Percentiles rank a stretch among this genome's conserved stretches.
Conservation (phyloP, 1,140 invertebrate genomes). For the Metopolophium dirhodum region DNA sequence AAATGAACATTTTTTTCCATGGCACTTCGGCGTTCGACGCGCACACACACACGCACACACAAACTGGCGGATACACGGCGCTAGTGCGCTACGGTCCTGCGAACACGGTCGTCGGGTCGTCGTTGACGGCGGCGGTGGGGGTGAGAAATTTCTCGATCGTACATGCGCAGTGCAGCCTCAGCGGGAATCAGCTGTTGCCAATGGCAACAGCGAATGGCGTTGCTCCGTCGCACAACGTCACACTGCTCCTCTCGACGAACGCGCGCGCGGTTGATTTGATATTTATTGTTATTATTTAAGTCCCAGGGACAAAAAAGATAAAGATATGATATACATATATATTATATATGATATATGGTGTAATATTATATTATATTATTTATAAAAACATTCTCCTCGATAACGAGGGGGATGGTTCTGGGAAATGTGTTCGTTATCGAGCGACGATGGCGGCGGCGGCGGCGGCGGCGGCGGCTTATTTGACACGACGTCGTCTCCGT, state of each 20-base stretch:
- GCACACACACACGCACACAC: not conserved
- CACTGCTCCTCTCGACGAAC: not conserved
- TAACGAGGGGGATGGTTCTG: not conserved
- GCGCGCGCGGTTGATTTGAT: not conserved
- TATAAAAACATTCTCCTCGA: not conserved
- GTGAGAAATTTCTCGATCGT: not conserved
- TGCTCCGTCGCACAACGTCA: not conserved
- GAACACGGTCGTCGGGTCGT: not conserved
- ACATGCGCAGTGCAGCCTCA: conserved; percentile 51
- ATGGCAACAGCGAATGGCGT: conserved; percentile 47
- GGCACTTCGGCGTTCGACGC: not conserved
- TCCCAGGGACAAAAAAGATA: not conserved
- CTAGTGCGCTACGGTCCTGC: not conserved
- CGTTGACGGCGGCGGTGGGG: not conserved
- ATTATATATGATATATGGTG: too few species aligned
- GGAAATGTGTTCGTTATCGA: not conserved
- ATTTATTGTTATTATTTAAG: not conserved
- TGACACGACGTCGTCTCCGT: not conserved
- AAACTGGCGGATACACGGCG: not conserved
- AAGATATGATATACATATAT: not conserved
- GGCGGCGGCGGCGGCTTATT: too few species aligned
- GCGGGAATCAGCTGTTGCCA: conserved; percentile 48
- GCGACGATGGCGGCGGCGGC: too few species aligned
- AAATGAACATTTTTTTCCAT: conserved; percentile 30
- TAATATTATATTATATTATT: not conserved